Evolutionary conservation across 2,113 vertebrate genomes (phyloP).

Genomic region (Alexandromys fortis): DNA sequence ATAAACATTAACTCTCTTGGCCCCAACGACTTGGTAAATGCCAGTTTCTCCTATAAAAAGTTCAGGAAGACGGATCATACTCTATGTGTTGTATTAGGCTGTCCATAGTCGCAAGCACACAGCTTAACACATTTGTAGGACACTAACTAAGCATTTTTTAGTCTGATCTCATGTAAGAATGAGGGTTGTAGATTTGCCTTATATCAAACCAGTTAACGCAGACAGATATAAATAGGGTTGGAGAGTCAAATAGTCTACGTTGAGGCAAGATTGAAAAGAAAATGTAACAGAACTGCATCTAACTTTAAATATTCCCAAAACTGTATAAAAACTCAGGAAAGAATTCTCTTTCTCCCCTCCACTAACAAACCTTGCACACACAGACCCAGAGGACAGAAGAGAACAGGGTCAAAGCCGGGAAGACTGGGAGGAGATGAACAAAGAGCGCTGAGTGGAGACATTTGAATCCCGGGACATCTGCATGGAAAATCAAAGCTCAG

Average conservation of each 20-base stretch:
- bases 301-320: not conserved
- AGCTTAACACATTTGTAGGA: not conserved
- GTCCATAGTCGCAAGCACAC: not conserved
- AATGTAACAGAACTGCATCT: not conserved
- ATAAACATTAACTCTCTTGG: not conserved
- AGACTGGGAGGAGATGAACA: slow-evolving; percentile 31
- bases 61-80: not conserved
- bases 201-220: not conserved
- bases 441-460: not conserved
- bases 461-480: slow-evolving; percentile 3
- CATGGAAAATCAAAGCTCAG: not conserved
- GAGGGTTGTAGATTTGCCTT: not conserved
- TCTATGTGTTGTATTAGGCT: not conserved
- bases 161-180: not conserved
- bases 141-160: not conserved
- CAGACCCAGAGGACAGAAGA: not conserved
- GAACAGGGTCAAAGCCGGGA: not conserved
- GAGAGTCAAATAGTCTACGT: not conserved
- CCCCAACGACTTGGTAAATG: not conserved
- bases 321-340: not conserved
- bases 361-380: not conserved
- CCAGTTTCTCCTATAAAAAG: not conserved
- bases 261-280: not conserved
- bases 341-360: not conserved
- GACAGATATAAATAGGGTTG: not conserved